A percentile compares a stretch with the other conserved stretches of the same genome.
These are phyloP conservation scores for Oncorhynchus tshawytscha DNA, from an alignment of 2,113 vertebrate genomes.

Conservation along the genomic window DNA sequence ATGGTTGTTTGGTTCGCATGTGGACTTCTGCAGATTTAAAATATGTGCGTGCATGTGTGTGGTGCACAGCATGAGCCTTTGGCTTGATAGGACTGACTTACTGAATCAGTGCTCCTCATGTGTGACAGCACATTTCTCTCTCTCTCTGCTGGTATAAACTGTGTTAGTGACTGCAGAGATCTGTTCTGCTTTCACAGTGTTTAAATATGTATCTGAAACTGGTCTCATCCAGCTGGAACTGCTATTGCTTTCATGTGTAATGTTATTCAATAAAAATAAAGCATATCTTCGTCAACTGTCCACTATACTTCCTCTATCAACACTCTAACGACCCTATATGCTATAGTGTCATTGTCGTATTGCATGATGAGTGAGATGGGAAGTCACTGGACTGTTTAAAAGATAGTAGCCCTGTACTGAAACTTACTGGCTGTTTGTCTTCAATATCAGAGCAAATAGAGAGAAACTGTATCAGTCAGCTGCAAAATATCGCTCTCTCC, in stretches of 20 bases:
- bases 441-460: background rate
- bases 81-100: too few relatives aligned
- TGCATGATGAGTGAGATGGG: background rate
- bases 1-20: constrained; percentile 29
- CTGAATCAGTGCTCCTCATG: too few relatives aligned
- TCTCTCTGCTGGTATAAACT: constrained; percentile 9
- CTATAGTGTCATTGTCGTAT: background rate
- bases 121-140: background rate
- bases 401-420: background rate
- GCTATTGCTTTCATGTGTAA: constrained; percentile 34
- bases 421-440: background rate
- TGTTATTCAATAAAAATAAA: constrained; percentile 55
- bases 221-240: constrained; percentile 5
- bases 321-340: background rate
- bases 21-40: background rate
- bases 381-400: background rate
- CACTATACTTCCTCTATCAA: background rate
- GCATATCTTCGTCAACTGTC: constrained; percentile 27
- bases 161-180: constrained; percentile 1
- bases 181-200: background rate
- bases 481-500: background rate
- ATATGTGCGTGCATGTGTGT: background rate
- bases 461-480: background rate
- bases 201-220: constrained; percentile 22
- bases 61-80: too few relatives aligned